Evolutionary conservation across 2,797 vertebrate species (phyloP), one percentile per base, ranked within the genome.

Genomic region (Thalassophryne amazonica): DNA sequence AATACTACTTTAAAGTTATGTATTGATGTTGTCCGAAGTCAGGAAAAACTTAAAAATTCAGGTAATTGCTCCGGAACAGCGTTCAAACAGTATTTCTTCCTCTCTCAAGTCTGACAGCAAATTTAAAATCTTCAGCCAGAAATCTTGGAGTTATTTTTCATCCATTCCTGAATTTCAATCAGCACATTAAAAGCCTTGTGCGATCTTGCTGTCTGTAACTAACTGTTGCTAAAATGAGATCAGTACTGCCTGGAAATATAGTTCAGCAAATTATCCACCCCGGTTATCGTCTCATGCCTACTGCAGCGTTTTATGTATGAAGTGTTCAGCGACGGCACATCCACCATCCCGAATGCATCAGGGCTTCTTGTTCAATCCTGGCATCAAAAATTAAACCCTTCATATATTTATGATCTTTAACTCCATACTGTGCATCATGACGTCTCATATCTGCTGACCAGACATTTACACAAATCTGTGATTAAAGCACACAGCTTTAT

Each of bases 231-330:
- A 60, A 64, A 67, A 69, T 54, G 60, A 67, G 57, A 47, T 65
- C 45, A 70, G 28, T 28, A 35, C 51, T 60, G 56, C 35, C 52
- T 40, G 19, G 43, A 60, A 66, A 68, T 49, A 37, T 34, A 59
- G 51, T 51, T 18, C 36, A 56, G 42, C 24, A 31, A 73, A 69
- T 61, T 52, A 57, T 53, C 39, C 34, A 25, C 1, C 18, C 55
- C 24, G 59, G n/a, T 55, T 0, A 1, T 58, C 60, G 45, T 37
- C 29, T 27, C 12, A 24, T 21, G 19, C 30, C 43, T 19, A 56
- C 32, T 39, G 15, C 50, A 62, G 54, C 48, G 65, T 52, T 80
- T 73, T 71, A 70, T 54, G 33, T 68, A 22, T 75, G 59, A 75
- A 42, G 58, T 57, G 47, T 63, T 65, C 57, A 65, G 59, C 16